These are phyloP conservation scores for Xanthostigma xanthostigma DNA, from an alignment of 2,888 invertebrate genomes.

Conservation along the genomic window DNA sequence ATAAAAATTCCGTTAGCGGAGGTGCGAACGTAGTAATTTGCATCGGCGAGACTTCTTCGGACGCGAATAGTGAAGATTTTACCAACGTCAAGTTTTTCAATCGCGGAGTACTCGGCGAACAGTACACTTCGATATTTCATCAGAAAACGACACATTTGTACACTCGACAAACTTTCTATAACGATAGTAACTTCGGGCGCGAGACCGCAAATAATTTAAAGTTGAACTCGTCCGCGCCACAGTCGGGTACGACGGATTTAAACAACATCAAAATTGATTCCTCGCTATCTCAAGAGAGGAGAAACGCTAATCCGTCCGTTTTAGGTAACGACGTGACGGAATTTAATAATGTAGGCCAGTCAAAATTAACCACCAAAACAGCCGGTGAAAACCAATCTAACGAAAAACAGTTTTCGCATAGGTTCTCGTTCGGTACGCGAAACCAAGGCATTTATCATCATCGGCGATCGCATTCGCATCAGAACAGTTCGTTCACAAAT, in stretches of 20 bases:
- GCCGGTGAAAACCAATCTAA: neutral
- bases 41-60: neutral
- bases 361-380: too few species aligned
- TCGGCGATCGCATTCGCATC: slow-evolving; percentile 6
- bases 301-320: too few species aligned
- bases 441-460: slow-evolving; percentile 4
- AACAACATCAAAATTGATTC: too few species aligned
- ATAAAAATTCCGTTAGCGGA: too few species aligned
- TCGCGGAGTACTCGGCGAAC: neutral
- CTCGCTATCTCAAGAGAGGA: too few species aligned
- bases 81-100: neutral
- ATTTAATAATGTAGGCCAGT: too few species aligned
- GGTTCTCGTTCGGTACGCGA: slow-evolving; percentile 2
- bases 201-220: too few species aligned
- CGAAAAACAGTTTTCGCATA: slow-evolving; percentile 5
- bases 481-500: slow-evolving; percentile 4
- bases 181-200: too few species aligned
- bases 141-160: neutral
- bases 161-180: too few species aligned
- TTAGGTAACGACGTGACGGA: too few species aligned
- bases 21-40: neutral
- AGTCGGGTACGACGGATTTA: too few species aligned
- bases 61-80: neutral
- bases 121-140: neutral
- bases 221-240: too few species aligned